Conservation (phyloP, 2,888 invertebrate genomes). For the Drosophila gaucha region DNA sequence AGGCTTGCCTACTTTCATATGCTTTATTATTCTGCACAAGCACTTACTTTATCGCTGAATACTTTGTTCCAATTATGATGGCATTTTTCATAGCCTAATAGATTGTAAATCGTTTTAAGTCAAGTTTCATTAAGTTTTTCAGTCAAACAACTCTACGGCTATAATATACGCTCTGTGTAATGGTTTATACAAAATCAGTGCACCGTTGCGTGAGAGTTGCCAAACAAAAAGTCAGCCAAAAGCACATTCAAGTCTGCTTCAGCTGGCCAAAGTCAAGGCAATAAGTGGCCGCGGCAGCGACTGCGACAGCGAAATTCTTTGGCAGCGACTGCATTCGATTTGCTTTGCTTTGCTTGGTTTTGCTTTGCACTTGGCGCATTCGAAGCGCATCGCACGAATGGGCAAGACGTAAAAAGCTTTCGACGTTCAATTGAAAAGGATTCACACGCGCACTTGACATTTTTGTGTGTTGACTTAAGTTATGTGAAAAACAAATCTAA, state of each 20-base stretch:
- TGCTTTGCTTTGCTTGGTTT: slow-evolving; percentile 4
- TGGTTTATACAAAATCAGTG: slow-evolving; percentile 49
- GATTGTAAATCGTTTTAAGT: slow-evolving; percentile 7
- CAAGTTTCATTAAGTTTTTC: too few species aligned
- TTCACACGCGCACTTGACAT: not conserved
- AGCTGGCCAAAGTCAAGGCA: slow-evolving; percentile 70
- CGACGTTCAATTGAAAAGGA: slow-evolving; percentile 12
- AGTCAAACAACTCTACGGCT: slow-evolving; percentile 8
- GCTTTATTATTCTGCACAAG: not conserved
- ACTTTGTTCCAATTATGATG: not conserved
- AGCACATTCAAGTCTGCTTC: slow-evolving; percentile 25
- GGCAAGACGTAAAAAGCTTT: slow-evolving; percentile 59
- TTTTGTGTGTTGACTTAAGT: not conserved
- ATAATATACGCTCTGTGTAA: not conserved
- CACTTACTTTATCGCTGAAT: not conserved
- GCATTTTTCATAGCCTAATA: not conserved
- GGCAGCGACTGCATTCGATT: slow-evolving; percentile 40
- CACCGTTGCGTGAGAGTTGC: slow-evolving; percentile 68
- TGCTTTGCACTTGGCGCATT: slow-evolving; percentile 49
- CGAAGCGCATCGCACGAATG: slow-evolving; percentile 50
- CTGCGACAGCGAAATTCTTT: slow-evolving; percentile 41
- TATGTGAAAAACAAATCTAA: slow-evolving; percentile 4
- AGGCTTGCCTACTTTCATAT: not conserved
- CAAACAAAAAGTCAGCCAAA: slow-evolving; percentile 20
- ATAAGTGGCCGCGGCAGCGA: slow-evolving; percentile 26